Evolutionary conservation across 2,113 vertebrate species (phyloP).

Genomic region (Callocephalon fimbriatum): DNA sequence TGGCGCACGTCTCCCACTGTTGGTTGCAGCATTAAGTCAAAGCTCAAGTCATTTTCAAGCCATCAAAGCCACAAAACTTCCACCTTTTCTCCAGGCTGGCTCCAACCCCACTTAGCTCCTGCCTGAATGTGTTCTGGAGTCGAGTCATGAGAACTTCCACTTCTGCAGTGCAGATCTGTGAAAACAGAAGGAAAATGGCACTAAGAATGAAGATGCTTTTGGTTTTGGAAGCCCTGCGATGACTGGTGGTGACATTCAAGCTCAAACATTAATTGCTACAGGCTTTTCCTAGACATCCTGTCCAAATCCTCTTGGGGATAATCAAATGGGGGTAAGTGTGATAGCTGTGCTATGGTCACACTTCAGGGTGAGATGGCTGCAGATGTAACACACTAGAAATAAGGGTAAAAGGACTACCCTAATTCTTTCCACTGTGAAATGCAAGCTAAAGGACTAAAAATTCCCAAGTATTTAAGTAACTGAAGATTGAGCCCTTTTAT

Average conservation of each 20-base stretch:
- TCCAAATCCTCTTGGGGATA: background rate
- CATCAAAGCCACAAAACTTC: conserved; percentile 97
- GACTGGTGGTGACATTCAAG: fast-evolving
- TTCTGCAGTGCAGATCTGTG: conserved; percentile 87
- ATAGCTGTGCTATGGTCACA: background rate
- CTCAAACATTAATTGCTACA: fast-evolving
- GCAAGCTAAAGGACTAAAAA: background rate
- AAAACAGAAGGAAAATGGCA: background rate
- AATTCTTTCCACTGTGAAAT: background rate
- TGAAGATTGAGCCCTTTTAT: background rate
- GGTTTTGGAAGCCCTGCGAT: background rate
- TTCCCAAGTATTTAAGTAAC: background rate
- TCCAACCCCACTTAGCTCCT: conserved; percentile 93
- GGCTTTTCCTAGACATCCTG: background rate
- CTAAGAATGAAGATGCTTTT: fast-evolving
- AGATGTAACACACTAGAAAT: background rate
- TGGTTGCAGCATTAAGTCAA: background rate
- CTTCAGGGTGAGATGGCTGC: background rate
- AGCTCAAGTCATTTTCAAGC: conserved; percentile 88
- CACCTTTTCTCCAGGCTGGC: conserved; percentile 96
- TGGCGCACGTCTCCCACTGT: background rate
- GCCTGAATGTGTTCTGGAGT: conserved; percentile 92
- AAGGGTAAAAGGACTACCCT: background rate
- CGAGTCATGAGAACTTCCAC: conserved; percentile 91
- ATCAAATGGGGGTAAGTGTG: background rate